A percentile compares a stretch with the other conserved stretches of the same genome.
Evolutionary conservation across 2,888 invertebrate genomes (phyloP).

Genomic region (Drosophila histrio): DNA sequence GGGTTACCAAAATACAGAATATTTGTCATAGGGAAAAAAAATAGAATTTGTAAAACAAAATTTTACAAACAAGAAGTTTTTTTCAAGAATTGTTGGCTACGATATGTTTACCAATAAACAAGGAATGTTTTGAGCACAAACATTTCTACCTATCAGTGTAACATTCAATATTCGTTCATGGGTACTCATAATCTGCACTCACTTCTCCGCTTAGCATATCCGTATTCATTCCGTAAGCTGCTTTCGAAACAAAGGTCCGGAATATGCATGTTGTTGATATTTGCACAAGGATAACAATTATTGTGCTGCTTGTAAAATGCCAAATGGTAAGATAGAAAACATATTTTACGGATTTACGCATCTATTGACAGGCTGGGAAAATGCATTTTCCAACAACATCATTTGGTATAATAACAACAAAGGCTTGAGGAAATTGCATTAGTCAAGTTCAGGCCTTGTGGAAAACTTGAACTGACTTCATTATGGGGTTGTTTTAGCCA

Average conservation of each 20-base stretch:
- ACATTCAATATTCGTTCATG: not conserved
- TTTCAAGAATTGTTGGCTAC: too few species aligned
- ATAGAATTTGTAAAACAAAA: too few species aligned
- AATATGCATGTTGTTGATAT: constrained; percentile 3
- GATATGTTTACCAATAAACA: too few species aligned
- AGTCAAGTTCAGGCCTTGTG: not conserved
- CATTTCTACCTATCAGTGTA: too few species aligned
- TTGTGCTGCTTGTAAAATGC: not conserved
- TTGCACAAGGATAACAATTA: constrained; percentile 15
- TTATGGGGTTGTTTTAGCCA: constrained; percentile 4
- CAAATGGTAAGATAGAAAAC: constrained; percentile 30
- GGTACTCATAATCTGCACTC: not conserved
- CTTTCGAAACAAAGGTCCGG: constrained; percentile 9
- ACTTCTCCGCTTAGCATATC: not conserved
- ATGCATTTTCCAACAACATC: constrained; percentile 5
- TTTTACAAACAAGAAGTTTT: too few species aligned
- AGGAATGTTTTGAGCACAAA: too few species aligned
- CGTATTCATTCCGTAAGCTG: constrained; percentile 25
- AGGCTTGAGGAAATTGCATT: constrained; percentile 16
- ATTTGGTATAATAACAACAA: constrained; percentile 18
- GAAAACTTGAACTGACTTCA: not conserved
- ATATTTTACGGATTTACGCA: constrained; percentile 37
- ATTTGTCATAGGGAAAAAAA: too few species aligned
- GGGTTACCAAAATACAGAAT: too few species aligned
- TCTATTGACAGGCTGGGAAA: constrained; percentile 1